Evolutionary conservation across 1,140 invertebrate species (phyloP), one percentile per base, ranked within the genome.

Genomic region (Drepana arcuata): DNA sequence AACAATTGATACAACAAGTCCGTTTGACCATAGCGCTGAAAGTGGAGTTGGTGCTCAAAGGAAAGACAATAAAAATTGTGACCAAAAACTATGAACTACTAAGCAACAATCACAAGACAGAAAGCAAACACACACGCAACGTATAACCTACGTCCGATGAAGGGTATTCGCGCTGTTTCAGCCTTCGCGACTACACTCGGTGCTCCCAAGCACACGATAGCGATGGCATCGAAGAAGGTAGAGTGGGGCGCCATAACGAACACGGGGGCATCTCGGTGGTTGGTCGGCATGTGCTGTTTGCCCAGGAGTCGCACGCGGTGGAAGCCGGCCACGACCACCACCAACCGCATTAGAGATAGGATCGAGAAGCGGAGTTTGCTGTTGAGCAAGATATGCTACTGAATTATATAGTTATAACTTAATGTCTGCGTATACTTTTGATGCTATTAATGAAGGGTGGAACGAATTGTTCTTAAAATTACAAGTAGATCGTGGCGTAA

Each of bases 171-270:
- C 18, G 90, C 88, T 15, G 91, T 90, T 71, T 94, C 93, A 11
- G 89, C 89, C 70, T 95, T 96, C 37, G 93, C 93, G 47, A 97
- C 94, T 67, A 96, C 91, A 62, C 92, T 93, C 2, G 94, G 93
- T 13, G 91, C 91, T 14, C 91, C 90, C 40, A 95, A 86, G 49
- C 90, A 88, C 42, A 94, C 89, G 41, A 94, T 90, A 42, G 91
- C 88, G 42, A 97, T 88, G 34, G 93, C 91, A 83, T 97, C 95
- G 81, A 95, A 92, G 87, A 93, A 96, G 37, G 92, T 91, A 12
- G 95, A 97, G 78, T 97, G 95, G 4, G 95, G 95, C 11, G 94
- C 94, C 29, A 95, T 87, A n/a, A 90, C 91, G 37, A 97, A 80
- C 42, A 98, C 90, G 1, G 94, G 93, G 1, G 95, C 95, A 47